These are phyloP conservation scores for Dendrocopos noguchii DNA, from an alignment of 2,113 vertebrate genomes.

Conservation along the genomic window DNA sequence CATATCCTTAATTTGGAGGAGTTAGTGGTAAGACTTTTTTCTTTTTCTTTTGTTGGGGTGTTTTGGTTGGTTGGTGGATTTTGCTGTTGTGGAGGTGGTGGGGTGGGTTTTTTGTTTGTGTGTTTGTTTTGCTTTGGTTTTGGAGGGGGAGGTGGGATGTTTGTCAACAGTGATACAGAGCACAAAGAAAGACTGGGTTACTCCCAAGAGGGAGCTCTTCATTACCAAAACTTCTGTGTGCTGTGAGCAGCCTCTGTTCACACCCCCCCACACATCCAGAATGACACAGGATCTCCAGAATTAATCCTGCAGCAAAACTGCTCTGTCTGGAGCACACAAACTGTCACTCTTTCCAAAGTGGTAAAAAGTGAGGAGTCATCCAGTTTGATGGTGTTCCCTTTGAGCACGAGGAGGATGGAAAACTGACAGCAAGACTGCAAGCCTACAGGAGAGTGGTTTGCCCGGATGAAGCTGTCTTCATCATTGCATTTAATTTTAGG, in stretches of 20 bases:
- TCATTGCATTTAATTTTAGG: constrained; percentile 14
- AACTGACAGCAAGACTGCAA: constrained; percentile 15
- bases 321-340: not conserved
- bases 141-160: rapidly evolving
- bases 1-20: not conserved
- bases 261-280: not conserved
- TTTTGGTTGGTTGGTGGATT: not conserved
- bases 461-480: constrained; percentile 42
- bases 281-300: constrained; percentile 20
- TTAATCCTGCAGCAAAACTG: constrained; percentile 21
- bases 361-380: not conserved
- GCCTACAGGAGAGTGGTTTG: constrained; percentile 17
- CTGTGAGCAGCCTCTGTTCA: not conserved
- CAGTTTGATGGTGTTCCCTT: not conserved
- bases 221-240: not conserved
- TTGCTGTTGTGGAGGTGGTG: too few species aligned
- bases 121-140: too few species aligned
- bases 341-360: not conserved
- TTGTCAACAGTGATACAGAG: not conserved
- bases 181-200: not conserved
- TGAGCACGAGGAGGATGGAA: not conserved
- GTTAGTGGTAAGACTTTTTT: not conserved
- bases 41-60: too few species aligned
- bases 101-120: too few species aligned
- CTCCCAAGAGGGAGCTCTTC: not conserved